phyloP scores from a whole-genome alignment of 2,797 vertebrate species.

The Acestrorhynchus altus region DNA sequence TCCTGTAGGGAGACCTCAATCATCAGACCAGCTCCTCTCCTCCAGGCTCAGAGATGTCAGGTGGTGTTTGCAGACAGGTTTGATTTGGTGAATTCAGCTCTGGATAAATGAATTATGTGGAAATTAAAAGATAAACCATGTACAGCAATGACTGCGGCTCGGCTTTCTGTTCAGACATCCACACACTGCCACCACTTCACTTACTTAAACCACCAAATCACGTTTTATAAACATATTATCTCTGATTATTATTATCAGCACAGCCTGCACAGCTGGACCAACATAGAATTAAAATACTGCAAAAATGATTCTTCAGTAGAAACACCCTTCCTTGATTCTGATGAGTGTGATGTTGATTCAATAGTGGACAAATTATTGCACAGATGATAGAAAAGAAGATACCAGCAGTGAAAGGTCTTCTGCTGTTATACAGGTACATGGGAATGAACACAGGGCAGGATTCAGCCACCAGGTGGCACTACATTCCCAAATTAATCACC shows the following conservation, averaged over 20 bases:
- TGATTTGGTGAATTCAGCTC: neutral
- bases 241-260: too few species aligned
- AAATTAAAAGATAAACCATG: neutral
- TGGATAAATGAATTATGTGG: neutral
- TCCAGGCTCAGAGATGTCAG: too few species aligned
- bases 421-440: too few species aligned
- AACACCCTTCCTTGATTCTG: too few species aligned
- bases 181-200: neutral
- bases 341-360: too few species aligned
- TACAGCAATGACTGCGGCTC: neutral
- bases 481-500: constrained; percentile 19
- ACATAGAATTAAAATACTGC: too few species aligned
- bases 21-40: neutral
- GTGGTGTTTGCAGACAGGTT: neutral
- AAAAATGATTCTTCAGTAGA: too few species aligned
- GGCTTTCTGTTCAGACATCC: neutral
- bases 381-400: too few species aligned
- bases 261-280: too few species aligned
- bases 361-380: too few species aligned
- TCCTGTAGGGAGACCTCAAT: neutral
- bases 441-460: neutral
- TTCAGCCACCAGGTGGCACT: constrained; percentile 61
- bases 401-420: too few species aligned
- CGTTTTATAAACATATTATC: neutral
- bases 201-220: neutral